Conservation (phyloP, 2,888 invertebrate species). For the Sesia apiformis region DNA sequence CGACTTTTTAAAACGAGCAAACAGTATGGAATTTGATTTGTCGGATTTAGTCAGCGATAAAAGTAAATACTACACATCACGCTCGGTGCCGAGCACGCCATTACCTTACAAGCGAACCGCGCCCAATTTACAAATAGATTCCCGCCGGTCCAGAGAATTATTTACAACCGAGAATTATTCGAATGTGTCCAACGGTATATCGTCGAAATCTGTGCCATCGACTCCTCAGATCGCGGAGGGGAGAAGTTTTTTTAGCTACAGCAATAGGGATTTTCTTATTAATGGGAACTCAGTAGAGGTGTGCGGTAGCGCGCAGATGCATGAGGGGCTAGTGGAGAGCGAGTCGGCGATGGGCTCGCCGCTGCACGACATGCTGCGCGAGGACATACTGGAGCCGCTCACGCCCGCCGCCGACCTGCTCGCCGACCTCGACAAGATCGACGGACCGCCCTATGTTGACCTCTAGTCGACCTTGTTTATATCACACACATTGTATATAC, state of each 20-base stretch:
- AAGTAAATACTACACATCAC: slow-evolving; percentile 70
- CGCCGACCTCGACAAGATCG: slow-evolving; percentile 65
- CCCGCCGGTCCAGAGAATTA: slow-evolving; percentile 47
- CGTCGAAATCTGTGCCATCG: slow-evolving; percentile 85
- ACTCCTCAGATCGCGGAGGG: slow-evolving; percentile 78
- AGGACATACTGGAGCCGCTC: slow-evolving; percentile 53
- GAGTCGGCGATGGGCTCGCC: slow-evolving; percentile 46
- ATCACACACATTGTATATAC: slow-evolving; percentile 9
- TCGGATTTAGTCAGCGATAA: slow-evolving; percentile 51
- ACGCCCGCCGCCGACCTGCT: slow-evolving; percentile 52
- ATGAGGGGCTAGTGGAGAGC: slow-evolving; percentile 38
- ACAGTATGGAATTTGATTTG: slow-evolving; percentile 61
- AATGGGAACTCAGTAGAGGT: slow-evolving; percentile 76
- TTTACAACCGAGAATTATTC: slow-evolving; percentile 43
- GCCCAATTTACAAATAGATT: slow-evolving; percentile 51
- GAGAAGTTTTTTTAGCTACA: slow-evolving; percentile 74
- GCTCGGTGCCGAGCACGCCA: slow-evolving; percentile 82
- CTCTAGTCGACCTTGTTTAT: slow-evolving; percentile 48
- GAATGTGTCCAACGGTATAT: slow-evolving; percentile 61
- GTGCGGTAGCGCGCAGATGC: slow-evolving; percentile 36
- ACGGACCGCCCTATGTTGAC: slow-evolving; percentile 58
- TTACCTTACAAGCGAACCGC: slow-evolving; percentile 66
- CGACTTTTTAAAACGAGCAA: slow-evolving; percentile 58
- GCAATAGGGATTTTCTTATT: slow-evolving; percentile 75
- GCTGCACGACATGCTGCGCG: slow-evolving; percentile 56